Evolutionary conservation across 1,140 invertebrate genomes (phyloP).

Genomic region (Aphidius gifuensis): DNA sequence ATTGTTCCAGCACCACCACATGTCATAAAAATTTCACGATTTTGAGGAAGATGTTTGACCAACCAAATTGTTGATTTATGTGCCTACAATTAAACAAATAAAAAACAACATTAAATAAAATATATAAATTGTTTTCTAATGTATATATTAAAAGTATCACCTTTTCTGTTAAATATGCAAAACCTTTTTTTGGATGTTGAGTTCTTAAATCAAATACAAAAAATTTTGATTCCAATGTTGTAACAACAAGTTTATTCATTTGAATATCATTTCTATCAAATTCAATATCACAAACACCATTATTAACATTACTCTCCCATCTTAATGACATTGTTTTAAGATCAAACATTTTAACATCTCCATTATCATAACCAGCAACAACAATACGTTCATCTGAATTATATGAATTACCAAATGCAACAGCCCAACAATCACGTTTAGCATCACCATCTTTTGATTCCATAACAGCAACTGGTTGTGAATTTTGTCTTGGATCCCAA

Average conservation of each 20-base stretch:
- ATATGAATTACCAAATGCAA: constrained; percentile 84
- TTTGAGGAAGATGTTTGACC: constrained; percentile 86
- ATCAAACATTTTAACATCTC: constrained; percentile 94
- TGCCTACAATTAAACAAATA: constrained; percentile 54
- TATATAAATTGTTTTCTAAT: not conserved
- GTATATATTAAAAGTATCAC: constrained; percentile 43
- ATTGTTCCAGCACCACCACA: constrained; percentile 84
- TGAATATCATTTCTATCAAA: constrained; percentile 92
- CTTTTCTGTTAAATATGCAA: constrained; percentile 74
- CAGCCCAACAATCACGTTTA: constrained; percentile 81
- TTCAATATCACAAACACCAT: constrained; percentile 87
- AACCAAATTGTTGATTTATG: constrained; percentile 86
- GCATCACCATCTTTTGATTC: constrained; percentile 66
- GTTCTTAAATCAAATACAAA: constrained; percentile 87
- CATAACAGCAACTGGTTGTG: constrained; percentile 85
- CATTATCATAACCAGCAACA: constrained; percentile 93
- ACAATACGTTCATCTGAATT: constrained; percentile 82
- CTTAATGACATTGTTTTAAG: constrained; percentile 76
- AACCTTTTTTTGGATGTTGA: constrained; percentile 84
- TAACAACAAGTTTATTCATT: constrained; percentile 93
- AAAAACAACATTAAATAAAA: constrained; percentile 15
- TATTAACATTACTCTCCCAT: constrained; percentile 92
- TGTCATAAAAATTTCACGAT: constrained; percentile 90
- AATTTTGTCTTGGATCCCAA: constrained; percentile 91
- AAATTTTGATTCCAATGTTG: constrained; percentile 90